These are phyloP conservation scores for Trichogramma evanescens DNA, from an alignment of 2,888 invertebrate genomes.

Conservation along the genomic window DNA sequence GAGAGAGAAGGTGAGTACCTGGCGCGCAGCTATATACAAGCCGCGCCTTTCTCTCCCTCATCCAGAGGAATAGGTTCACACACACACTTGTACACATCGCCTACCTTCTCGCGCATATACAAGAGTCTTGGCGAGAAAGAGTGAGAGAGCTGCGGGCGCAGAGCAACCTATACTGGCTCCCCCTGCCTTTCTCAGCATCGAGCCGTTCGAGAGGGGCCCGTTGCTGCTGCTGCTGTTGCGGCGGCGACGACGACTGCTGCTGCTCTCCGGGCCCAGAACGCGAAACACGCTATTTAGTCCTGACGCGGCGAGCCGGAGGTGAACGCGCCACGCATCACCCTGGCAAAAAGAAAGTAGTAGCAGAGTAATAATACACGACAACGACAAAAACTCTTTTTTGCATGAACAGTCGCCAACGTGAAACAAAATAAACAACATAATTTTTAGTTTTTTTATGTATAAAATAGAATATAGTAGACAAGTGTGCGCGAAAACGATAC, in stretches of 20 bases:
- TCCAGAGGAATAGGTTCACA: not conserved
- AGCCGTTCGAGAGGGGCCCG: slow-evolving; percentile 6
- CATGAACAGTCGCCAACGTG: too few relatives aligned
- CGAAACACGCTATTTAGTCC: slow-evolving; percentile 35
- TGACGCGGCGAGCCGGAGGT: slow-evolving; percentile 44
- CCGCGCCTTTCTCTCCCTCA: slow-evolving; percentile 18
- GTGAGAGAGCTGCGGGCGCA: not conserved
- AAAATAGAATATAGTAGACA: too few relatives aligned
- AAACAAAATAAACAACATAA: too few relatives aligned
- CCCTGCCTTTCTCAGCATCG: slow-evolving; percentile 12
- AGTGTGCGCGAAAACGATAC: too few relatives aligned
- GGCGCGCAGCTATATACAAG: slow-evolving; percentile 3
- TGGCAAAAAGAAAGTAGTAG: slow-evolving; percentile 23
- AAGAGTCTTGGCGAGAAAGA: slow-evolving; percentile 10
- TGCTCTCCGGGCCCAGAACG: slow-evolving; percentile 21
- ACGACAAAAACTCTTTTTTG: too few relatives aligned
- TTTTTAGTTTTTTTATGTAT: too few relatives aligned
- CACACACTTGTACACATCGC: not conserved
- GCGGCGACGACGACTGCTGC: not conserved
- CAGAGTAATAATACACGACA: too few relatives aligned
- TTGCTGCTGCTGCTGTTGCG: not conserved
- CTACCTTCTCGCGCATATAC: not conserved
- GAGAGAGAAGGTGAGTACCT: slow-evolving; percentile 9
- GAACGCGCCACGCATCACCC: slow-evolving; percentile 45
- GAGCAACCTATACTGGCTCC: slow-evolving; percentile 6